Base-by-base conservation (phyloP, 1,140 invertebrate species). In the Ptiloglossa arizonensis region DNA sequence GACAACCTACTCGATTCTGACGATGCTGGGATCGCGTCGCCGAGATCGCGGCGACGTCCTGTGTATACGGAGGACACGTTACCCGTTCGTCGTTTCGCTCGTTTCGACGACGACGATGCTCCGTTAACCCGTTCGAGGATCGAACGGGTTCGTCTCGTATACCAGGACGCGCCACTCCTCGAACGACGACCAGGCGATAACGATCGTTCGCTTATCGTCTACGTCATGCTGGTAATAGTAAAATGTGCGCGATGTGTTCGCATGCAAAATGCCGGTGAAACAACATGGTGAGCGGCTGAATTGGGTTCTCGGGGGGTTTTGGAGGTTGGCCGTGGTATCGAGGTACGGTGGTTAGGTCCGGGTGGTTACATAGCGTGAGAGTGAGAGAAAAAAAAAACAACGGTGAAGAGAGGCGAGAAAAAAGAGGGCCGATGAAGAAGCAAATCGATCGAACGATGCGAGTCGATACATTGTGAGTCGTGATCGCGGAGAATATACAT, bases 261-360 rank as follows among this genome's bases (percentile, higher is more conserved):
- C 83, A 84, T 85, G 83, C 83, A 72, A 72, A 69, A 62, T 78
- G 71, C 75, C 48, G 67, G 71, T 80, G 81, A 80, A 38, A 75
- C 56, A 69, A 57, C 29, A 79, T 69, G 59, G 67, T 68, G 48
- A 57, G 64, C 82, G 70, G 67, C 48, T 22, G 48, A 81, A 57
- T 41, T 6, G 11, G 41, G 41, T 9, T 41, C n/a, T n/a, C n/a
- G 41, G 54, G 5, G n/a, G 50, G 22, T 50, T 3, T 3, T 1
- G 2, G 44, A 9, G 44, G 9, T 19, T 46, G 44, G 17, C 4
- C 6, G 44, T 46, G 44, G 44, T 15, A n/a, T n/a, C n/a, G n/a
- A n/a, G n/a, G n/a, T n/a, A n/a, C n/a, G n/a, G n/a, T n/a, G n/a
- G n/a, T n/a, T n/a, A n/a, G n/a, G n/a, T n/a, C n/a, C n/a, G n/a